phyloP scores from a whole-genome alignment of 2,113 vertebrate genomes.

The Myiagra hebetior region DNA sequence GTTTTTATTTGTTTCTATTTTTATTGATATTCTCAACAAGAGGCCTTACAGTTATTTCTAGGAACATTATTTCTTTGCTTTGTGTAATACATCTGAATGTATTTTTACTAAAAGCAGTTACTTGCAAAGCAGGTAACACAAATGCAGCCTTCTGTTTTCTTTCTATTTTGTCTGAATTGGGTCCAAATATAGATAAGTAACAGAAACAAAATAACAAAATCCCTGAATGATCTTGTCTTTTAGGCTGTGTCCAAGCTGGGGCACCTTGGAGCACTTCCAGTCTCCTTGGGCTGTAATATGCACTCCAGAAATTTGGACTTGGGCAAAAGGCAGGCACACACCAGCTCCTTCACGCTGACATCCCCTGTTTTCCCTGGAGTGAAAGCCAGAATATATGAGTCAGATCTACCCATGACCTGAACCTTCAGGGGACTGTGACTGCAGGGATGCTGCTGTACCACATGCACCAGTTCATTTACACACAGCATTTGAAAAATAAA shows the following conservation, averaged over 20 bases:
- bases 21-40: not conserved
- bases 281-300: not conserved
- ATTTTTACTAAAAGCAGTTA: not conserved
- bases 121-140: not conserved
- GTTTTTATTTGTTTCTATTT: not conserved
- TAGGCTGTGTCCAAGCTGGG: not conserved
- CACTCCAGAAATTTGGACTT: not conserved
- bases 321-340: not conserved
- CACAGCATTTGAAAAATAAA: not conserved
- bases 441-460: not conserved
- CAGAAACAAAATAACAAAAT: not conserved
- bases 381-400: not conserved
- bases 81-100: not conserved
- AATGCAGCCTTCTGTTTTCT: not conserved
- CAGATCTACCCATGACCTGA: not conserved
- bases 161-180: not conserved
- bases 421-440: not conserved
- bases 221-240: not conserved
- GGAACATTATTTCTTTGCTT: not conserved
- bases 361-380: not conserved
- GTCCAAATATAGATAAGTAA: not conserved
- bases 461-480: not conserved
- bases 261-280: not conserved
- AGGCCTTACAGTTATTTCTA: not conserved
- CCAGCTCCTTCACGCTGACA: not conserved